Base-by-base conservation (phyloP, 2,888 invertebrate genomes). In the Fragum whitleyi region DNA sequence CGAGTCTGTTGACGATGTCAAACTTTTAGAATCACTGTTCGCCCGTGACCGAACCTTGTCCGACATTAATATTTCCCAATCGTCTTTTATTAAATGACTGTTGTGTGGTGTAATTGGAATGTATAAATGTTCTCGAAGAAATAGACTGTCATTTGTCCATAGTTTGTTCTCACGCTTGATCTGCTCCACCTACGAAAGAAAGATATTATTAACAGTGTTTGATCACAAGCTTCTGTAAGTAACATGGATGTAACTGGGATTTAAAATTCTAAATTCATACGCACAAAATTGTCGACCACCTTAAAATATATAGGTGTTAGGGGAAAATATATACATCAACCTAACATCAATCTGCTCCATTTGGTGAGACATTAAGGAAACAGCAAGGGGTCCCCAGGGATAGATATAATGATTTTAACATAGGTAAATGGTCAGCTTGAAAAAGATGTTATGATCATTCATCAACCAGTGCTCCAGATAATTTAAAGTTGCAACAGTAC, bases 111-210 rank as follows among this genome's bases (percentile, higher is more conserved):
- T 86, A 16, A 92, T 76, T 3, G 98, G 98, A 93, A 98, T 97
- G 93, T 98, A 95, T 90, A 98, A 95, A 94, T 96, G 96, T 94
- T 98, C 97, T 88, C 97, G 96, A 91, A 98, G 95, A 95, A 98
- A 98, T 93, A 98, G 95, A 95, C 98, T 98, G 94, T 98, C 98
- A 74, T 97, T 96, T 47, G 98, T 97, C 95, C 97, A 98, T 83
- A 98, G 95, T 91, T 97, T 96, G 94, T 98, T 98, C 77, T 96
- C 97, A 92, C 98, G 95, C 91, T 98, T 96, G 93, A 98, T 97
- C 95, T 97, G 97, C 95, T 98, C 98, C 94, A 97, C 98, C 98
- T 98, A 95, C 72, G 95, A 36, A 36, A 9, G 32, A 9, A 36
- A 9, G n/a, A n/a, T n/a, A n/a, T 95, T 86, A 92, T 11, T 42